phyloP scores from a whole-genome alignment of 1,140 invertebrate species.

The Luehdorfia chinensis region DNA sequence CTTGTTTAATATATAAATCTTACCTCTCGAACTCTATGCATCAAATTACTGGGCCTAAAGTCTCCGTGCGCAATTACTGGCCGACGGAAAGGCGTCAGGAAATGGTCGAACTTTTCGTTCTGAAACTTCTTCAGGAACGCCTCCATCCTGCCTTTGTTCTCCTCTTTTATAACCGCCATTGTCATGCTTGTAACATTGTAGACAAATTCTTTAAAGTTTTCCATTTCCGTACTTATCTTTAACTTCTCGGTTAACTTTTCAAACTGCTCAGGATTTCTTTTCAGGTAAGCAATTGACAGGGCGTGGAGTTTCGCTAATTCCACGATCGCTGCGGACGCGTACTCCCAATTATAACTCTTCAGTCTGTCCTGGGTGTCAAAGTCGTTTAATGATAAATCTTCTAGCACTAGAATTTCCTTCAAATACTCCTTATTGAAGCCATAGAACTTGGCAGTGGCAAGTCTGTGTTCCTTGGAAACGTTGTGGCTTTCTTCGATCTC shows the following conservation, averaged over 20 bases:
- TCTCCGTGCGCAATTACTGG: conserved; percentile 38
- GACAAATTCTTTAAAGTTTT: conserved; percentile 3
- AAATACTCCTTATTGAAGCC: conserved; percentile 18
- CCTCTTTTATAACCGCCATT: conserved; percentile 11
- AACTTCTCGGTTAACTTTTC: conserved; percentile 10
- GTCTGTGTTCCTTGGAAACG: conserved; percentile 19
- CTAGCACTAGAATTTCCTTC: conserved; percentile 31
- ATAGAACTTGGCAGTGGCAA: conserved; percentile 26
- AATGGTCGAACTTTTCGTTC: background rate
- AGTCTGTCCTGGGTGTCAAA: conserved; percentile 26
- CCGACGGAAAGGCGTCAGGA: conserved; percentile 20
- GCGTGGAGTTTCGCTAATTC: conserved; percentile 33
- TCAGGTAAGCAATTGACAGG: conserved; percentile 26
- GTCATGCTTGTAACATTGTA: conserved; percentile 7
- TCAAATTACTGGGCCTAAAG: conserved; percentile 41
- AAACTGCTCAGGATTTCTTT: conserved; percentile 20
- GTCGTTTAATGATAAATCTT: conserved; percentile 26
- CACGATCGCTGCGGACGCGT: conserved; percentile 21
- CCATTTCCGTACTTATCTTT: background rate
- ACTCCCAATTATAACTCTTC: conserved; percentile 25
- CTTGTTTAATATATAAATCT: too few relatives aligned
- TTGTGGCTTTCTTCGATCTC: conserved; percentile 25
- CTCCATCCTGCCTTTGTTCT: conserved; percentile 20
- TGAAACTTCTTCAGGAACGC: conserved; percentile 16
- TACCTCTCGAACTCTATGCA: conserved; percentile 34